These are phyloP conservation scores for Drosophila setosimentum DNA, from an alignment of 2,888 invertebrate species.

Conservation along the genomic window DNA sequence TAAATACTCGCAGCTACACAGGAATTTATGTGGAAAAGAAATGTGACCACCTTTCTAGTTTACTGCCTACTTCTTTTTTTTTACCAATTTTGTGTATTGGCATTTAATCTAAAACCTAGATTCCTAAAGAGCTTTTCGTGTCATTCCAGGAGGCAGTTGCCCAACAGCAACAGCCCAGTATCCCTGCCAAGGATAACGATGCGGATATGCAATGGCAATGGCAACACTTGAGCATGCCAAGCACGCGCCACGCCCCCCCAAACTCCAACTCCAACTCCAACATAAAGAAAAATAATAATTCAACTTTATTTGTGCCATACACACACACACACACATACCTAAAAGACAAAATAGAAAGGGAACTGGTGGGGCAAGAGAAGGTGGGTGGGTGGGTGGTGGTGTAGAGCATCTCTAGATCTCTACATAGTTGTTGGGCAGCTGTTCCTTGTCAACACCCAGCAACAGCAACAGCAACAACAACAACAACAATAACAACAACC, in stretches of 20 bases:
- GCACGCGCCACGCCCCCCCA: conserved; percentile 67
- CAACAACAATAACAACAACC: conserved; percentile 19
- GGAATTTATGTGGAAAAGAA: conserved; percentile 35
- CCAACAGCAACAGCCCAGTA: conserved; percentile 13
- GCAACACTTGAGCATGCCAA: conserved; percentile 69
- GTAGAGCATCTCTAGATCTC: conserved; percentile 5
- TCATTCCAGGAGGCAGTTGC: conserved; percentile 44
- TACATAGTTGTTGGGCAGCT: conserved; percentile 62
- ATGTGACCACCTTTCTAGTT: conserved; percentile 34
- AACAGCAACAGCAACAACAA: conserved; percentile 28
- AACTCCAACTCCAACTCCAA: neutral
- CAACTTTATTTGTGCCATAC: conserved; percentile 77
- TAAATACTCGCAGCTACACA: neutral
- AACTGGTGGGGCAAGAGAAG: neutral
- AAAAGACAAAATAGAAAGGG: conserved; percentile 6
- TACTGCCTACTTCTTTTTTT: conserved; percentile 1
- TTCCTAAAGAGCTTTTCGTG: conserved; percentile 65
- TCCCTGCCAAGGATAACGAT: conserved; percentile 65
- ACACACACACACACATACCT: conserved; percentile 39
- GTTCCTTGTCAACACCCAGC: conserved; percentile 75
- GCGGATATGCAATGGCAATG: conserved; percentile 69
- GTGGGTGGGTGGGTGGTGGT: no score
- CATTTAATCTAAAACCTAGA: conserved; percentile 61
- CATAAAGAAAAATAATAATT: conserved; percentile 79
- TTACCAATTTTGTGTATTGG: conserved; percentile 44